A percentile compares a stretch with the other conserved stretches of the same genome.
Evolutionary conservation across 1,140 invertebrate genomes (phyloP).

Genomic region (Drosophila leontia): DNA sequence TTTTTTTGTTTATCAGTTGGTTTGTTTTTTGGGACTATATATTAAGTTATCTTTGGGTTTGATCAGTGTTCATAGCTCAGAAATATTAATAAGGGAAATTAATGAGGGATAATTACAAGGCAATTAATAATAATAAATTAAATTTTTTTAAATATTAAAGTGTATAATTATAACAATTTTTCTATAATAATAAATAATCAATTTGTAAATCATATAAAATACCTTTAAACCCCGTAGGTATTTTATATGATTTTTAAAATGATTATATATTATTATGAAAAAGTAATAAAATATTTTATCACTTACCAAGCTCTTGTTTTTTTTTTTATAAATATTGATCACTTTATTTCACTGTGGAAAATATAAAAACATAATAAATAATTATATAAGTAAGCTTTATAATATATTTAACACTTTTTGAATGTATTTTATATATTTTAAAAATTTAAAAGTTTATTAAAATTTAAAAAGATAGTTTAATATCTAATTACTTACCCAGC

Average conservation of each 20-base stretch:
- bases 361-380: not conserved
- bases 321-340: not conserved
- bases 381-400: not conserved
- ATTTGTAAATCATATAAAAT: no score
- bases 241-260: no score
- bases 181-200: no score
- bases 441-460: not conserved
- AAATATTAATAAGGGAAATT: slow-evolving; percentile 1
- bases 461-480: no score
- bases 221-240: no score
- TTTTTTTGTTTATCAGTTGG: slow-evolving; percentile 36
- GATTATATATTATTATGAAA: not conserved
- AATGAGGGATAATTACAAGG: not conserved
- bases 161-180: not conserved
- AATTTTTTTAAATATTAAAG: no score
- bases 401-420: not conserved
- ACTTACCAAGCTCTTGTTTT: not conserved
- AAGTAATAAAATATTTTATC: not conserved
- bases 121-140: not conserved
- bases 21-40: not conserved
- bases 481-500: not conserved
- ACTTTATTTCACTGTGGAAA: not conserved
- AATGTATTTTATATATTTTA: no score
- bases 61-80: slow-evolving; percentile 15
- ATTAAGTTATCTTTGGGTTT: slow-evolving; percentile 27